These are phyloP conservation scores for Oligia strigilis DNA, from an alignment of 2,888 invertebrate species.

Conservation along the genomic window DNA sequence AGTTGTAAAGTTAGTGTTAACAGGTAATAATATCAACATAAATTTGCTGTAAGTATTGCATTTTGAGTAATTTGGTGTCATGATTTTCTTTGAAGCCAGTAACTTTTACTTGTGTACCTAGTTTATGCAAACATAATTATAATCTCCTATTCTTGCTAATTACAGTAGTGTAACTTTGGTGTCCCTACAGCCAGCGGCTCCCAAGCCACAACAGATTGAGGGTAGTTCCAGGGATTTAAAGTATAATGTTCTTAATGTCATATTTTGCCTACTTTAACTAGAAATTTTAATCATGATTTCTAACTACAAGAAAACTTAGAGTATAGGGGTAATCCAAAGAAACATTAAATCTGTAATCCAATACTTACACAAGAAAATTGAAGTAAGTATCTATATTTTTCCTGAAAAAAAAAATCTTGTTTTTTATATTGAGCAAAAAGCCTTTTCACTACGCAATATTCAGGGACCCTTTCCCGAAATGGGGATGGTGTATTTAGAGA, in stretches of 20 bases:
- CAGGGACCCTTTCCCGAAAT: neutral
- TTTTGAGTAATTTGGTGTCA: neutral
- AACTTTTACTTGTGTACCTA: neutral
- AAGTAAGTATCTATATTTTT: neutral
- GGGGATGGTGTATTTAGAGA: neutral
- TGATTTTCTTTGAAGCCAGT: neutral
- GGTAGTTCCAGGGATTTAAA: neutral
- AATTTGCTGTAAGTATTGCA: neutral
- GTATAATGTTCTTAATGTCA: neutral
- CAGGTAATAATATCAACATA: neutral
- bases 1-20: neutral
- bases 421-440: neutral
- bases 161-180: neutral
- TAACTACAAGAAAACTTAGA: neutral
- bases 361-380: neutral
- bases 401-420: neutral
- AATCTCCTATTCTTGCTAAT: neutral
- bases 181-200: neutral
- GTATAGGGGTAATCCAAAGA: neutral
- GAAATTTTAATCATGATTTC: neutral
- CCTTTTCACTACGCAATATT: neutral
- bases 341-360: neutral
- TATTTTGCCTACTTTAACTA: neutral
- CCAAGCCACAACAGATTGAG: neutral
- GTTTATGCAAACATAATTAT: neutral